Evolutionary conservation across 2,888 invertebrate genomes (phyloP).

Genomic region (Trachelus stipa): DNA sequence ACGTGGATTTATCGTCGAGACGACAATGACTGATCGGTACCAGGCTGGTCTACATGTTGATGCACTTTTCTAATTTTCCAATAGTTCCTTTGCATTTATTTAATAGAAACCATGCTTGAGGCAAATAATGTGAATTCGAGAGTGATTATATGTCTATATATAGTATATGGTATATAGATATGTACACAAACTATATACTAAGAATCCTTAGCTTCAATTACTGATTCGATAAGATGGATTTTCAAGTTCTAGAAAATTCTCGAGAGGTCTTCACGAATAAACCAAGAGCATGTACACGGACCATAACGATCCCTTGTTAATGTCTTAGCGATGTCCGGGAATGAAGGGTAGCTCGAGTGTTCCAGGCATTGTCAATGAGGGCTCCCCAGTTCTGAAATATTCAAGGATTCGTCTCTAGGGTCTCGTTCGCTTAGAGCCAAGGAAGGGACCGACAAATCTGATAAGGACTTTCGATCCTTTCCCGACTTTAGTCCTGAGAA

Average conservation of each 20-base stretch:
- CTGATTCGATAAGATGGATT: conserved; percentile 27
- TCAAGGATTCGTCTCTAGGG: conserved; percentile 52
- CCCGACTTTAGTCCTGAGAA: conserved; percentile 10
- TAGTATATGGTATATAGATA: too few species aligned
- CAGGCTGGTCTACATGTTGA: background rate
- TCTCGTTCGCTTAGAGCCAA: conserved; percentile 20
- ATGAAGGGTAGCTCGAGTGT: conserved; percentile 51
- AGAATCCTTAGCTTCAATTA: background rate
- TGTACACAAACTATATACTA: background rate
- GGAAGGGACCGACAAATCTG: conserved; percentile 63
- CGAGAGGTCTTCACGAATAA: conserved; percentile 41
- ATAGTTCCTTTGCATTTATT: background rate
- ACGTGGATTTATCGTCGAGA: background rate
- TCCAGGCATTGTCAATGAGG: conserved; percentile 48
- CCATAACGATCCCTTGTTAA: conserved; percentile 64
- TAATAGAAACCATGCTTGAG: background rate
- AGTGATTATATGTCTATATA: background rate
- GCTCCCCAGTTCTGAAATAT: conserved; percentile 62
- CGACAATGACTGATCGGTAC: background rate
- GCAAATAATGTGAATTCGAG: background rate
- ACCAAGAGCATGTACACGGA: conserved; percentile 40
- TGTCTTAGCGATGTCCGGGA: conserved; percentile 53
- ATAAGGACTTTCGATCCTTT: conserved; percentile 57
- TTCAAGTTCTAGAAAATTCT: conserved; percentile 42
- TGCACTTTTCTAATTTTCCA: background rate